These are phyloP conservation scores for Cottoperca gobio DNA, from an alignment of 2,797 vertebrate species.

Conservation along the genomic window DNA sequence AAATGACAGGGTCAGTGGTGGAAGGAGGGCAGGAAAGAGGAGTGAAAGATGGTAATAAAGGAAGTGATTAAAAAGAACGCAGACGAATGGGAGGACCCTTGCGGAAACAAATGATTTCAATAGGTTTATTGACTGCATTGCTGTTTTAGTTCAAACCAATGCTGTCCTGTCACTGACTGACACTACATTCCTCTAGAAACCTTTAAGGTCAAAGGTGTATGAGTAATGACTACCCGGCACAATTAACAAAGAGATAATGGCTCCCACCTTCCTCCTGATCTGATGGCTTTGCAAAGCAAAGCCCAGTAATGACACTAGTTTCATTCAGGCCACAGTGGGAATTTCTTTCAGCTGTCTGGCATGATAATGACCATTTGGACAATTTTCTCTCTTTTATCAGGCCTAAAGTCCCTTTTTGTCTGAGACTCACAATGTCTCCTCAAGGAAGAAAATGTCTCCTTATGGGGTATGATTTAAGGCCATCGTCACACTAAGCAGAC, in stretches of 20 bases:
- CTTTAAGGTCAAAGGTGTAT: slow-evolving; percentile 76
- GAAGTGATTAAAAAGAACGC: slow-evolving; percentile 12
- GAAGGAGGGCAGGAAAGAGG: background rate
- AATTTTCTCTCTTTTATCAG: slow-evolving; percentile 68
- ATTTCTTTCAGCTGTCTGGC: slow-evolving; percentile 74
- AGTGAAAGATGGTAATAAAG: slow-evolving; percentile 13
- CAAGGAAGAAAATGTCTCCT: slow-evolving; percentile 56
- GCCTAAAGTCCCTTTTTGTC: slow-evolving; percentile 44
- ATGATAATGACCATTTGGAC: slow-evolving; percentile 78
- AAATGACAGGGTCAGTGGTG: slow-evolving; percentile 13
- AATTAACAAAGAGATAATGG: slow-evolving; percentile 81
- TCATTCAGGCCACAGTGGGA: slow-evolving; percentile 72
- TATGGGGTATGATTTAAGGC: slow-evolving; percentile 34
- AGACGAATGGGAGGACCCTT: slow-evolving; percentile 33
- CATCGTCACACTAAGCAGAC: slow-evolving; percentile 26
- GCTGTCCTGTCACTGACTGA: slow-evolving; percentile 39
- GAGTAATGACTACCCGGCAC: slow-evolving; percentile 70
- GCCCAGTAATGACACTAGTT: slow-evolving; percentile 73
- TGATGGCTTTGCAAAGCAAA: slow-evolving; percentile 79
- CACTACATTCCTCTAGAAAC: slow-evolving; percentile 59
- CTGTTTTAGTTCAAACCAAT: slow-evolving; percentile 54
- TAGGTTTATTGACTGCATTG: slow-evolving; percentile 46
- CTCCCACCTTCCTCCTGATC: slow-evolving; percentile 63
- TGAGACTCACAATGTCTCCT: slow-evolving; percentile 52
- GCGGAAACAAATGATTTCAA: slow-evolving; percentile 43